Evolutionary conservation across 2,888 invertebrate species (phyloP).

Genomic region (Parnassius orleans): DNA sequence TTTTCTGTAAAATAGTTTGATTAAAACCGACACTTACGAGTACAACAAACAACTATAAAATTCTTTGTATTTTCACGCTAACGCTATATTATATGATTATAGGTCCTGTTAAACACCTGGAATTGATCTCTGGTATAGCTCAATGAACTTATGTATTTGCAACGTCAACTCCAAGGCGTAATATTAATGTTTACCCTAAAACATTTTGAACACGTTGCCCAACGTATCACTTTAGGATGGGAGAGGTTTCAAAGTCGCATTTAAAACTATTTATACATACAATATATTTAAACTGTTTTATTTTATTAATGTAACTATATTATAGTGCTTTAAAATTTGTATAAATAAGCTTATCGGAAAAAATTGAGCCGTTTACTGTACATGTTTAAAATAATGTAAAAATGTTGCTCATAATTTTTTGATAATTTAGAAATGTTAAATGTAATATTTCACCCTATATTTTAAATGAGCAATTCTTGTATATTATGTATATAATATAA

Average conservation of each 20-base stretch:
- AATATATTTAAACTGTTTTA: neutral
- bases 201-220: conserved; percentile 64
- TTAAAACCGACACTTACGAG: conserved; percentile 75
- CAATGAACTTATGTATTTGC: conserved; percentile 45
- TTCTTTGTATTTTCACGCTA: conserved; percentile 71
- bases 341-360: neutral
- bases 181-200: conserved; percentile 45
- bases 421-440: too few species aligned
- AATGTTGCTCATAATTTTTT: too few species aligned
- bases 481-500: too few species aligned
- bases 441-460: too few species aligned
- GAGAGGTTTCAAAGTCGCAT: conserved; percentile 49
- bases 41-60: conserved; percentile 79
- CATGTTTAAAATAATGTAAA: too few species aligned
- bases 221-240: conserved; percentile 67
- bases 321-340: neutral
- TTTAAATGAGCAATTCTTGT: too few species aligned
- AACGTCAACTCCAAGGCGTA: conserved; percentile 37
- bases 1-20: conserved; percentile 77
- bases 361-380: neutral
- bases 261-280: conserved; percentile 25
- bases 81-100: conserved; percentile 64
- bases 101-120: conserved; percentile 64
- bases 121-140: conserved; percentile 50
- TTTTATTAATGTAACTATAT: neutral